Evolutionary conservation across 2,797 vertebrate genomes (phyloP), one percentile per base, ranked within the genome.

Genomic region (Remorina albescens): DNA sequence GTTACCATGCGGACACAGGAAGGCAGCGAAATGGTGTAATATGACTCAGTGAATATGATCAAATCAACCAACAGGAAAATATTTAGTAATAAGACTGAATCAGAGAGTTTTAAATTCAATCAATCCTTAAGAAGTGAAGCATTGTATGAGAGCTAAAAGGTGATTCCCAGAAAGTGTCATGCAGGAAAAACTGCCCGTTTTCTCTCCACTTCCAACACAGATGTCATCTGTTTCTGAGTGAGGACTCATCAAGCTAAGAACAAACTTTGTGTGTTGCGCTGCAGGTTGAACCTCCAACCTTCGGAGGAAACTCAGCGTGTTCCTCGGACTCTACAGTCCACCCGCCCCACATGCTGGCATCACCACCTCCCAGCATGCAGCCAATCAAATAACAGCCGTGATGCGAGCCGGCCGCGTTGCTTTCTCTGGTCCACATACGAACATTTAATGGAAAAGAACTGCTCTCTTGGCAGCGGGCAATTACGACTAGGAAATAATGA

Each of bases 241-340:
- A 8, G 5, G 28, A 0, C 5, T 18, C 1, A 1, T 18, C 9
- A 8, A 32, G 49, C 42, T 28, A 42, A 49, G 5, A 1, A 5
- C 23, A 19, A 19, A 26, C 51, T 23, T 5, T 32, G 37, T n/a
- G 12, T 7, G 6, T 36, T 19, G 26, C 9, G 15, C 32, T 7
- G 47, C 1, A 37, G 47, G 18, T 49, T 37, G 42, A 37, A 37
- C 36, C 36, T 9, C 36, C 4, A 37, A 37, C 10, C 51, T 57
- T 23, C 46, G 8, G 70, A 26, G 25, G 57, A 56, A 25, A 26
- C 16, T 42, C 32, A 30, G 56, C 67, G 54, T 19, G 19, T 60
- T 50, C 25, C 26, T 41, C 42, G 18, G 3, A 13, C 55, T 49
- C 39, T 5, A 3, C 18, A 28, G 49, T 9, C 28, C 34, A 55